Conservation (phyloP, 2,113 vertebrate species). For the Proterorhinus semilunaris region DNA sequence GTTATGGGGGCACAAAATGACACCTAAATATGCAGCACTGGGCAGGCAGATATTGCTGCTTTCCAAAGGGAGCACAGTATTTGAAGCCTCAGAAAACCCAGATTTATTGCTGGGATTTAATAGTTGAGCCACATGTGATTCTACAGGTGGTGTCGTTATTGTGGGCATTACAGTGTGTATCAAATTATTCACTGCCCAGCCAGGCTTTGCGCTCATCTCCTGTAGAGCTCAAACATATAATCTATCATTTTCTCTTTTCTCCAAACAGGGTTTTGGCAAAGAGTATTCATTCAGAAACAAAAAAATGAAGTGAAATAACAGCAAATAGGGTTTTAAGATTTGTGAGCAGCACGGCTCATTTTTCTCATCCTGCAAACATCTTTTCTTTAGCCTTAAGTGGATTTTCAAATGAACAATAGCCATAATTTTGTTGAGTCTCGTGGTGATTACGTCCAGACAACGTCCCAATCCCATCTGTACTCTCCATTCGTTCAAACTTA, state of each 20-base stretch:
- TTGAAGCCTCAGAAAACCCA: neutral
- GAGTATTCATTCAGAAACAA: neutral
- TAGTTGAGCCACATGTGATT: slow-evolving; percentile 7
- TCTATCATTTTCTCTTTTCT: slow-evolving; percentile 6
- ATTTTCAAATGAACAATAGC: slow-evolving; percentile 10
- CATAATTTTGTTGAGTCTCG: slow-evolving; percentile 1
- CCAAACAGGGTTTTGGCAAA: neutral
- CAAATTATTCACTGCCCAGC: slow-evolving; percentile 13
- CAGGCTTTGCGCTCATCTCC: slow-evolving; percentile 1
- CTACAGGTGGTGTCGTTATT: slow-evolving; percentile 19
- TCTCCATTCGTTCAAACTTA: slow-evolving; percentile 1
- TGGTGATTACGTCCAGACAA: slow-evolving; percentile 4
- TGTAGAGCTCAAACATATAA: slow-evolving; percentile 7
- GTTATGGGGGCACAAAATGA: slow-evolving; percentile 3
- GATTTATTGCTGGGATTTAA: slow-evolving; percentile 6
- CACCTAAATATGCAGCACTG: slow-evolving; percentile 8
- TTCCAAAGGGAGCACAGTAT: neutral
- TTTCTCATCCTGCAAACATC: neutral
- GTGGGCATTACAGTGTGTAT: neutral
- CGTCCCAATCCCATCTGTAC: neutral
- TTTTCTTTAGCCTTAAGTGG: slow-evolving; percentile 1
- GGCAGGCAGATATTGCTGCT: neutral
- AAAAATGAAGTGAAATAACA: slow-evolving; percentile 15
- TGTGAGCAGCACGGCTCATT: slow-evolving; percentile 6
- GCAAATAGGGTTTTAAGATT: neutral